Percentiles rank a stretch among this genome's conserved stretches.
phyloP scores from a whole-genome alignment of 2,888 invertebrate species.

The Cerceris ruficornis region DNA sequence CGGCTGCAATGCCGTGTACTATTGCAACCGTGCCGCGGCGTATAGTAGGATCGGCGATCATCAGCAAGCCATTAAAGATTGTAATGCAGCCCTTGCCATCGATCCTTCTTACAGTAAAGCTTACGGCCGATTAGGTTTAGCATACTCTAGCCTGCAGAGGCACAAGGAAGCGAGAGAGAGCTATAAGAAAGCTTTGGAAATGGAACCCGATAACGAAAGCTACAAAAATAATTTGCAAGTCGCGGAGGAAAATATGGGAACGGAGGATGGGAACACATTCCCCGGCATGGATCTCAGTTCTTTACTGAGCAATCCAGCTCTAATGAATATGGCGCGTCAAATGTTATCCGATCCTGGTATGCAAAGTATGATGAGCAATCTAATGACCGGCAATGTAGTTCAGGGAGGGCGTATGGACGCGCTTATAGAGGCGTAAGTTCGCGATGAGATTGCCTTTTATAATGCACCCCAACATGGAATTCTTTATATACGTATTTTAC shows the following conservation, averaged over 20 bases:
- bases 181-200: slow-evolving; percentile 92
- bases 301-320: slow-evolving; percentile 90
- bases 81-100: slow-evolving; percentile 92
- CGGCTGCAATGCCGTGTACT: slow-evolving; percentile 95
- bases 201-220: slow-evolving; percentile 96
- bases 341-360: slow-evolving; percentile 93
- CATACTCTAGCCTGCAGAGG: slow-evolving; percentile 91
- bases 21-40: slow-evolving; percentile 98
- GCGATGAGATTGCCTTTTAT: background rate
- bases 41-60: slow-evolving; percentile 94
- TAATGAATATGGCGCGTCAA: slow-evolving; percentile 92
- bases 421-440: slow-evolving; percentile 83
- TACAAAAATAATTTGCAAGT: slow-evolving; percentile 93
- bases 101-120: slow-evolving; percentile 97
- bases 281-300: slow-evolving; percentile 84
- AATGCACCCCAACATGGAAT: background rate
- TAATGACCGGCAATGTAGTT: slow-evolving; percentile 82
- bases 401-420: slow-evolving; percentile 80
- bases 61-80: slow-evolving; percentile 93
- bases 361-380: slow-evolving; percentile 88
- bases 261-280: slow-evolving; percentile 50
- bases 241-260: slow-evolving; percentile 86
- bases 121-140: slow-evolving; percentile 94
- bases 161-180: slow-evolving; percentile 93
- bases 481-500: slow-evolving; percentile 72